phyloP scores from a whole-genome alignment of 92 coral and sea anemone genomes.

The Virgularia gustaviana region DNA sequence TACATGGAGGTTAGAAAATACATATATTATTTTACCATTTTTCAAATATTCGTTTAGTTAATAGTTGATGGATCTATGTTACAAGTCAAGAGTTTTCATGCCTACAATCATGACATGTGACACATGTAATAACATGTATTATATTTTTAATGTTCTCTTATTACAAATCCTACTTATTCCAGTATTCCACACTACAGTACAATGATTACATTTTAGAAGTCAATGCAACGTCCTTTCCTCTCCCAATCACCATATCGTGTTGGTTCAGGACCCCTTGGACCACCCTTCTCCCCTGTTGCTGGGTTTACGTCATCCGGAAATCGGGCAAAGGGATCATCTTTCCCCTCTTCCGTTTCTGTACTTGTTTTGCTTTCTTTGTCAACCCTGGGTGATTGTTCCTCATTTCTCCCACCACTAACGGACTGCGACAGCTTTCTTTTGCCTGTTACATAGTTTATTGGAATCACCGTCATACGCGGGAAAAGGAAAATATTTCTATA shows the following conservation, averaged over 20 bases:
- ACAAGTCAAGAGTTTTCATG: no score
- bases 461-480: conserved; percentile 3
- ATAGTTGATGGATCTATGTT: no score
- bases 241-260: conserved; percentile 99
- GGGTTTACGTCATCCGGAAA: conserved; percentile 91
- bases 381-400: conserved; percentile 5
- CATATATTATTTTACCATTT: no score
- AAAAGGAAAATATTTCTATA: background rate
- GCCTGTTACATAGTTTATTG: conserved; percentile 5
- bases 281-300: conserved; percentile 79
- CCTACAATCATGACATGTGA: no score
- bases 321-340: conserved; percentile 75
- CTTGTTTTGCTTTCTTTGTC: conserved; percentile 27
- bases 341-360: background rate
- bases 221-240: conserved; percentile 94
- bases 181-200: background rate
- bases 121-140: background rate
- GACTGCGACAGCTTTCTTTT: conserved; percentile 17
- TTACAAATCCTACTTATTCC: no score
- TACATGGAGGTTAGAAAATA: background rate
- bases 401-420: conserved; percentile 9
- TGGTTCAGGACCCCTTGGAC: conserved; percentile 99
- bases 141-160: background rate
- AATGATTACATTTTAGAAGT: conserved; percentile 50
- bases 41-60: no score